A percentile compares a stretch with the other conserved stretches of the same genome.
phyloP scores from a whole-genome alignment of 23 tunicate genomes.

The Ascidia mentula region DNA sequence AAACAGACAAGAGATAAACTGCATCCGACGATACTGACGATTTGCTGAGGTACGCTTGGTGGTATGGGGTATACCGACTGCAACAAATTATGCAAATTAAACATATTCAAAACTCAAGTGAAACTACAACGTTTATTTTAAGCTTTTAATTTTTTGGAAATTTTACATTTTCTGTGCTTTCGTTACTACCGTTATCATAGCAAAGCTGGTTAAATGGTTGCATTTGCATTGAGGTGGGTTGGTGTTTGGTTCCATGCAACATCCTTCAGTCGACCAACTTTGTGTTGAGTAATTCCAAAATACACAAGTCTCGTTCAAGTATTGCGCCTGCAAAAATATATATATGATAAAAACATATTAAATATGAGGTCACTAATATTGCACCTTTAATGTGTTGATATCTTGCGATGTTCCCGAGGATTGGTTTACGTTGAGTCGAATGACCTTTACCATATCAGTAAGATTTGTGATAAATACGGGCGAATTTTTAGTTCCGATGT shows the following conservation, averaged over 20 bases:
- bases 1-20: too few species aligned
- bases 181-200: constrained; percentile 46
- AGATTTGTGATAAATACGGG: background rate
- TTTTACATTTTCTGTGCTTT: too few species aligned
- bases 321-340: constrained; percentile 22
- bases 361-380: too few species aligned
- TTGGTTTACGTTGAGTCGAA: background rate
- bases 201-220: constrained; percentile 61
- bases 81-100: too few species aligned
- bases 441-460: background rate
- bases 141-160: too few species aligned
- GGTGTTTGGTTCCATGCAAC: constrained; percentile 14
- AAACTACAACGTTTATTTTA: too few species aligned
- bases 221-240: constrained; percentile 41
- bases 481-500: constrained; percentile 14
- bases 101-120: too few species aligned
- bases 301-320: constrained; percentile 28
- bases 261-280: constrained; percentile 57
- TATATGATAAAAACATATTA: too few species aligned
- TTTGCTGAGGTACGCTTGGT: too few species aligned
- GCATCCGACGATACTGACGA: too few species aligned
- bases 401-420: background rate
- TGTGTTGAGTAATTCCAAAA: constrained; percentile 44
- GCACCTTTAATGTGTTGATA: background rate
- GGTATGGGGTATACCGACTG: too few species aligned